These are phyloP conservation scores for Drosophila arizonae DNA, from an alignment of 1,140 invertebrate species.

Conservation along the genomic window DNA sequence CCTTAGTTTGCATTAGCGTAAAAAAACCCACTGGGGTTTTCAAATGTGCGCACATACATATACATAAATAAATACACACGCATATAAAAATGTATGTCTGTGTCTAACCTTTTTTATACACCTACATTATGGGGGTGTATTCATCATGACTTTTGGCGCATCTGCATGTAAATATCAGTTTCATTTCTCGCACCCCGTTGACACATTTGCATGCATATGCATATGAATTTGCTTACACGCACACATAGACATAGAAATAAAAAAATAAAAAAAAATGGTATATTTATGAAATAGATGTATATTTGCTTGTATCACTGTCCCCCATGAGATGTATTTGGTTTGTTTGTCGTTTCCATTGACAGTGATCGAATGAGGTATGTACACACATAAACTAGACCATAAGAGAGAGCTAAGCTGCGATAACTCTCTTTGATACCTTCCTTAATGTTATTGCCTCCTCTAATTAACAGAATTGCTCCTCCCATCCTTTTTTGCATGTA, in stretches of 20 bases:
- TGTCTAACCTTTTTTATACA: neutral
- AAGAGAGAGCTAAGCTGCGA: no score
- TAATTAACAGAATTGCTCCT: no score
- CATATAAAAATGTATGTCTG: no score
- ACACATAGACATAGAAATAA: neutral
- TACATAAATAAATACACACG: neutral
- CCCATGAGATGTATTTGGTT: conserved; percentile 42
- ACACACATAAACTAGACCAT: no score
- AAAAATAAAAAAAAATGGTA: no score
- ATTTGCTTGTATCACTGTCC: conserved; percentile 45
- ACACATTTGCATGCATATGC: conserved; percentile 63
- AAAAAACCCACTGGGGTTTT: conserved; percentile 1
- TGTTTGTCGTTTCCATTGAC: neutral
- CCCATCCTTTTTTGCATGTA: no score
- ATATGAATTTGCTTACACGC: conserved; percentile 17
- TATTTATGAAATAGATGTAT: conserved; percentile 5
- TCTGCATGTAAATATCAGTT: conserved; percentile 71
- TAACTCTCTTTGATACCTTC: no score
- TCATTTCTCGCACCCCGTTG: conserved; percentile 55
- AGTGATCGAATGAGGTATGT: neutral
- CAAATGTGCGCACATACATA: neutral
- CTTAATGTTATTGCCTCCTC: no score
- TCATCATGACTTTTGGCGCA: conserved; percentile 44
- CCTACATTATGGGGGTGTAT: conserved; percentile 21
- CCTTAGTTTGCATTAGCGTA: neutral